Evolutionary conservation across 2,797 vertebrate species (phyloP), one percentile per base, ranked within the genome.

Genomic region (Anguilla marmorata): DNA sequence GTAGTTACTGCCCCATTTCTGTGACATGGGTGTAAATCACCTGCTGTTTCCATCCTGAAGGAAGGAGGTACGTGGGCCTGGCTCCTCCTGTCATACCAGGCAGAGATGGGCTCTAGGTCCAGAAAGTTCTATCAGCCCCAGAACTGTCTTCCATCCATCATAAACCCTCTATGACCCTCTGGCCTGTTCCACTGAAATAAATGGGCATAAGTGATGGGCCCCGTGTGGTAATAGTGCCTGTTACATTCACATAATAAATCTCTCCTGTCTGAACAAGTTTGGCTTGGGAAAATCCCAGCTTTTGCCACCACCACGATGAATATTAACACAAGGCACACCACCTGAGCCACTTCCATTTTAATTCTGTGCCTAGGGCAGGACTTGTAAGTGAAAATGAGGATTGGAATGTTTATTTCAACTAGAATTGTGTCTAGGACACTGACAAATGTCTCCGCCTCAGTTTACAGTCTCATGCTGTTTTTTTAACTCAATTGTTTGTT

Each of bases 61-160:
- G 24, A 82, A 82, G 79, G 79, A 8, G 45, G 79, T n/a, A 50
- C 11, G 8, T 50, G 24, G 19, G 50, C 45, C 79, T 48, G 45
- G 79, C 41, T n/a, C 79, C 45, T 48, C 41, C 21, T 48, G 79
- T 48, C 45, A 50, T 82, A 11, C 79, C 79, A 82, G 79, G 79
- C 74, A 79, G 74, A 79, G 37, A 50, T 82, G 79, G 45, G 79
- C 79, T 50, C 41, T n/a, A 50, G 45, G 79, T 79, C 74, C 16
- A 79, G 37, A 16, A 16, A 45, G 16, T 6, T 79, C 2, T 82
- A 45, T 9, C 9, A n/a, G 79, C 19, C 45, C 41, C 41, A 48
- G 41, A n/a, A n/a, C 41, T 79, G 12, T 69, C 24, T 30, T 63
- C 85, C 85, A 21, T 69, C 56, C 54, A 30, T 63, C 84, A 56